A percentile compares a stretch with the other conserved stretches of the same genome.
phyloP scores from a whole-genome alignment of 2,113 vertebrate species.

The Alouatta palliata region DNA sequence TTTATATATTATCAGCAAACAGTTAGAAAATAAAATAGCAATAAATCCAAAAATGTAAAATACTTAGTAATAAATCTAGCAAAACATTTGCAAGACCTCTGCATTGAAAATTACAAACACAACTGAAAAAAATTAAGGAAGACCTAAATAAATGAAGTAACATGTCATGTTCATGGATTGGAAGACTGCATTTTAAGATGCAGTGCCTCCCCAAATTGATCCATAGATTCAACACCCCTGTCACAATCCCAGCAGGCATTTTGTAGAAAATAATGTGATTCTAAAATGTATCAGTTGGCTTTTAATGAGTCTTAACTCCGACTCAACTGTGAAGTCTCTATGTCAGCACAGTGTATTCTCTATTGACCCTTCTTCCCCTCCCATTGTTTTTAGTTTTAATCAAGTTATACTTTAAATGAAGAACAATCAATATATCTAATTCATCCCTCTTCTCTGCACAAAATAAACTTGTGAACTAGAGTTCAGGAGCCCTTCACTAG shows the following conservation, averaged over 20 bases:
- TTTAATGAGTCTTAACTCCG: constrained; percentile 36
- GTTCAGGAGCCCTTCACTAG: not conserved
- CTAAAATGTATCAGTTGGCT: not conserved
- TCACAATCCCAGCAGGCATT: not conserved
- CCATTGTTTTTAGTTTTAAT: constrained; percentile 21
- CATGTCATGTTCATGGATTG: not conserved
- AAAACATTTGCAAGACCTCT: not conserved
- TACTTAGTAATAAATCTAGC: not conserved
- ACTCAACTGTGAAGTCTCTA: constrained; percentile 30
- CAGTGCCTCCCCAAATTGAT: not conserved
- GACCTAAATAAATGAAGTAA: not conserved
- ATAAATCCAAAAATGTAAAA: not conserved
- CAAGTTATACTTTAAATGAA: constrained; percentile 41
- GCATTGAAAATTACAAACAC: not conserved
- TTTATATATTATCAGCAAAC: not conserved
- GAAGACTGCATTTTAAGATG: not conserved
- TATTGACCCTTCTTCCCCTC: not conserved
- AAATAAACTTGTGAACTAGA: not conserved
- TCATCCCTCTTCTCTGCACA: not conserved
- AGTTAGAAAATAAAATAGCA: not conserved
- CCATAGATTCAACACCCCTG: not conserved
- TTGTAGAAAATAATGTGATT: not conserved
- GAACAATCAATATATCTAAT: not conserved
- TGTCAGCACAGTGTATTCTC: not conserved
- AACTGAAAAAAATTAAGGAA: not conserved